Percentiles rank a stretch among this genome's conserved stretches.
Evolutionary conservation across 2,888 invertebrate species (phyloP).

Genomic region (Dastarcus helophoroides): DNA sequence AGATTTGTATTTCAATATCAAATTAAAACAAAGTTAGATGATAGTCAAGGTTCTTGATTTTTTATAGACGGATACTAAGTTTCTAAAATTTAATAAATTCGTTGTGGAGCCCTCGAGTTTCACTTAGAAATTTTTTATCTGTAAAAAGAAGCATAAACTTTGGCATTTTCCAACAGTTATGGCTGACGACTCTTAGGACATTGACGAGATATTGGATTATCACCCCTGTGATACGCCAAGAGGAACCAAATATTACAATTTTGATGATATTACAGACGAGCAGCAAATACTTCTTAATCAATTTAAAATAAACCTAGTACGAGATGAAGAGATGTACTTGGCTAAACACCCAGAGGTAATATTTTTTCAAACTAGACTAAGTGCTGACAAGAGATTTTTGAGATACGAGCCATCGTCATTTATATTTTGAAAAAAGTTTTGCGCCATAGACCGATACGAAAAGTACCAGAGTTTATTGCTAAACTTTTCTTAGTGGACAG

Average conservation of each 20-base stretch:
- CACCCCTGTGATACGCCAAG: constrained; percentile 28
- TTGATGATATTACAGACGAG: constrained; percentile 21
- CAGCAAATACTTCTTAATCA: constrained; percentile 26
- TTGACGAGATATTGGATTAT: constrained; percentile 20
- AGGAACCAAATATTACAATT: constrained; percentile 26
- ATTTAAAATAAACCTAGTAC: constrained; percentile 23
- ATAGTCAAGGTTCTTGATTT: too few species aligned
- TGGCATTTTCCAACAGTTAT: too few species aligned
- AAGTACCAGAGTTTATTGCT: constrained; percentile 21
- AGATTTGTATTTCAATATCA: too few species aligned
- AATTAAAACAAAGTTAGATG: too few species aligned
- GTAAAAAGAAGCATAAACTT: too few species aligned
- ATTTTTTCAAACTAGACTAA: background rate
- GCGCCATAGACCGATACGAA: constrained; percentile 20
- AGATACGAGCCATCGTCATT: constrained; percentile 26
- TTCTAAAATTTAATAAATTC: too few species aligned
- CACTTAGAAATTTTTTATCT: too few species aligned
- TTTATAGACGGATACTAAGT: too few species aligned
- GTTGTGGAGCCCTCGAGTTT: too few species aligned
- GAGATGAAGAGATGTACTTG: constrained; percentile 28
- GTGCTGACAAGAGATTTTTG: constrained; percentile 7
- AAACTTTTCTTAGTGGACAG: constrained; percentile 22
- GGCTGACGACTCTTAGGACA: constrained; percentile 23
- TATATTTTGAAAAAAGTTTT: constrained; percentile 22
- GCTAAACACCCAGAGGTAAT: constrained; percentile 29